These are phyloP conservation scores for Actias luna DNA, from an alignment of 2,888 invertebrate species.

Conservation along the genomic window DNA sequence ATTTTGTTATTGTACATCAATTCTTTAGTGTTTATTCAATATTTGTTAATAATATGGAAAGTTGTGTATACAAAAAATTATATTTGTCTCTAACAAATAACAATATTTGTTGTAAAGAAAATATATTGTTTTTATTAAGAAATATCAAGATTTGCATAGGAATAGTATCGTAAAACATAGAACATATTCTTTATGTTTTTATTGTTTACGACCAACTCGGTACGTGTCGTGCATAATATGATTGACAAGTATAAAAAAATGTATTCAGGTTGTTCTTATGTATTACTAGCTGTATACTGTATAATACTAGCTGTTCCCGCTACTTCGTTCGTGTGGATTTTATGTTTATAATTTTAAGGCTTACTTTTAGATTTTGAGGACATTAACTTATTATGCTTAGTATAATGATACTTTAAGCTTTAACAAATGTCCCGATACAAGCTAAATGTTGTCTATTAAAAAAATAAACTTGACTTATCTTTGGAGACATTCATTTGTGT, in stretches of 20 bases:
- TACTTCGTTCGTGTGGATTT: no score
- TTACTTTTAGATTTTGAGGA: no score
- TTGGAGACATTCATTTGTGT: no score
- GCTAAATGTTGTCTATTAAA: no score
- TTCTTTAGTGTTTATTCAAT: background rate
- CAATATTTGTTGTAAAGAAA: background rate
- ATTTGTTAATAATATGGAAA: background rate
- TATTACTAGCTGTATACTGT: no score
- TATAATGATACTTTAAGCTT: no score
- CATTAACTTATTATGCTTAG: no score
- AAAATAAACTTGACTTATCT: no score
- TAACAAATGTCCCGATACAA: no score
- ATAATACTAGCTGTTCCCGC: no score
- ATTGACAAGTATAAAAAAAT: constrained; percentile 6
- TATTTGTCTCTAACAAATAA: background rate
- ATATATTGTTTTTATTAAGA: background rate
- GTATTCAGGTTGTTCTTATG: background rate
- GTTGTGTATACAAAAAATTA: background rate
- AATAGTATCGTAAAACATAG: constrained; percentile 13
- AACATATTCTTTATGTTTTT: constrained; percentile 9
- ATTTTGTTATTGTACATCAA: background rate
- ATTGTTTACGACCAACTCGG: constrained; percentile 9
- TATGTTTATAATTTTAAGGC: no score
- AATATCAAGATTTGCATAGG: constrained; percentile 11
- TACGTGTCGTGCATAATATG: constrained; percentile 9